Base-by-base conservation (phyloP, 2,888 invertebrate species). In the Agrochola circellaris region DNA sequence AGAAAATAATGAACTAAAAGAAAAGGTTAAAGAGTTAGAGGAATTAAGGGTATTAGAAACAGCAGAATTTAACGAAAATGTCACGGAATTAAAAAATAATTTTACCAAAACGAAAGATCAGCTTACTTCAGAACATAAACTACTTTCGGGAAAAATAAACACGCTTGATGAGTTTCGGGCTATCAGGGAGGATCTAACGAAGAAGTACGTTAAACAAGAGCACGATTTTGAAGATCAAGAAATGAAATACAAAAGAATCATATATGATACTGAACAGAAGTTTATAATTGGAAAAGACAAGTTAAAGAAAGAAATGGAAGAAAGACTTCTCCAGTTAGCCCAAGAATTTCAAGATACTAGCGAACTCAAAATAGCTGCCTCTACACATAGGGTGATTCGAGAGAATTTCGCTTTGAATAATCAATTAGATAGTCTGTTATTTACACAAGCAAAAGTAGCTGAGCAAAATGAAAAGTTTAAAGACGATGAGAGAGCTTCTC, bases 101-200 rank as follows among this genome's bases (percentile, higher is more conserved):
- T 98, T 98, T 89, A 97, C 97, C 65, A 97, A 97, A 48, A 98
- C 98, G 97, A 98, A 98, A 89, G 99, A 98, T 89, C 98, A 98
- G 90, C 95, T 99, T 13, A 98, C 98, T 1, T 98, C 99, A 0
- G 99, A 99, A 97, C 98, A 99, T 75, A 99, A 99, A 95, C 95
- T 99, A 23, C 91, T 97, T 89, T 98, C 98, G 89, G 99, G 99
- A 61, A 99, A 99, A 96, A 93, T 99, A 17, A 99, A 98, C 88
- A 98, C 99, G 0, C 94, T 99, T 81, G 99, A 99, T 93, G 99
- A 99, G 89, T 99, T 99, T 94, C 97, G 99, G 87, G 97, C 98
- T 23, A 98, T 99, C 86, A 97, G 98, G 81, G 98, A 99, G 84
- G 98, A 98, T 79, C 95, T 99, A 65, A 98, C 98, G 97, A 97